A percentile compares a stretch with the other conserved stretches of the same genome.
Evolutionary conservation across 2,113 vertebrate genomes (phyloP).

Genomic region (Mastomys coucha): DNA sequence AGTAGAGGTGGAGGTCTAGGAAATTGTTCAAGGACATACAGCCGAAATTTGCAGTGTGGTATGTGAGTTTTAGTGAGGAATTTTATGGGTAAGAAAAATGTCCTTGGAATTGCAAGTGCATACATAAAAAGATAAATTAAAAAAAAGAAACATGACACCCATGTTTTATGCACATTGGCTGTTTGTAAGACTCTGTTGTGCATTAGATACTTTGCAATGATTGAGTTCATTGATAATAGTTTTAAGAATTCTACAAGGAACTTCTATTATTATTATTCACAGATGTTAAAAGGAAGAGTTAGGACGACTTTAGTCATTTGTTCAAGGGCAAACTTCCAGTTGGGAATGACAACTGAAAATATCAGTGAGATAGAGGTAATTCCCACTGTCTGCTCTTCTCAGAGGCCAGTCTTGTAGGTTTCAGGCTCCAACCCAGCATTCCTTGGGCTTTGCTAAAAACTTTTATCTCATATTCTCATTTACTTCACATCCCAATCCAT

Average conservation of each 20-base stretch:
- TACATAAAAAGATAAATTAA: neutral
- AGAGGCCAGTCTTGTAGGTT: too few relatives aligned
- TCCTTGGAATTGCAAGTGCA: neutral
- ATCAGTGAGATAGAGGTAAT: neutral
- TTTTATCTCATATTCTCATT: neutral
- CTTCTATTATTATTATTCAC: neutral
- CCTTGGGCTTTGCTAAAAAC: neutral
- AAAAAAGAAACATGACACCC: neutral
- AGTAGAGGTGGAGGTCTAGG: neutral
- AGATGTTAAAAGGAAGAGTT: neutral
- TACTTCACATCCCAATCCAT: neutral
- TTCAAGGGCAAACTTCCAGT: neutral
- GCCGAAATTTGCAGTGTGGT: neutral
- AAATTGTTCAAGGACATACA: neutral
- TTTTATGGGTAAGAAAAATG: neutral
- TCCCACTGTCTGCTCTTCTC: too few relatives aligned
- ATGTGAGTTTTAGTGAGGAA: neutral
- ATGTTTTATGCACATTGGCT: neutral
- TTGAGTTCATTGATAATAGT: neutral
- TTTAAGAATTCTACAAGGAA: neutral
- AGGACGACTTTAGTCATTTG: neutral
- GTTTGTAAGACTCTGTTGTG: neutral
- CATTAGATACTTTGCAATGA: neutral
- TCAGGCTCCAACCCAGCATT: accelerated
- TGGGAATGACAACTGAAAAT: too few relatives aligned